Evolutionary conservation across 2,797 vertebrate species (phyloP), one percentile per base, ranked within the genome.

Genomic region (Sebastes elongatus): DNA sequence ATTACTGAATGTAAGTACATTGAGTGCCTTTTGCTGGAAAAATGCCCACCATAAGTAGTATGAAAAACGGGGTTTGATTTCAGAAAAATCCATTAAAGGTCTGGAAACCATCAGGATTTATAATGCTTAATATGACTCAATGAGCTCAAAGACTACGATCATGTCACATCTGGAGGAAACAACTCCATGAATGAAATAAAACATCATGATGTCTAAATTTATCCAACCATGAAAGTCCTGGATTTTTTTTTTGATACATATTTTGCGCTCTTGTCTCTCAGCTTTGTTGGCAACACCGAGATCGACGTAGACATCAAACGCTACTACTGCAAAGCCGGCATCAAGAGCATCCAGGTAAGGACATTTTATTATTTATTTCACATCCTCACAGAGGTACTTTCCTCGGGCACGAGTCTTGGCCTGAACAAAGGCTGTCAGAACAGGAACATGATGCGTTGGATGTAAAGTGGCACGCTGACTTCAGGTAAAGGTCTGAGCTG

Each of bases 321-420:
- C 57, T 99, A 98, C 90, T 99, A 98, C 95, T 99, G 99, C 95
- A 98, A 96, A 97, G 98, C 99, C 60, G 99, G 99, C 56, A 98
- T 99, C 74, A 98, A 97, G 91, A 98, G 98, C 87, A 97, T 99
- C 89, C 99, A 99, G 97, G 98, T 99, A 83, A 93, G 92, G 20
- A 63, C 25, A 32, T 27, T 3, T 33, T 10, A 10, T 33, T 33
- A 46, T 38, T 72, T 22, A 14, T 78, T 53, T 25, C 27, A 53
- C 28, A 33, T 71, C 56, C 61, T 66, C 55, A 30, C 32, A 42
- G 35, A 56, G 32, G 13, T 25, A 0, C 22, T 65, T 76, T 67
- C 4, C 22, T 57, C 74, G 63, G 25, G 38, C 27, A 7, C 13
- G 33, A 66, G 56, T 56, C 70, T 56, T 42, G 35, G 59, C 46